Percentiles rank a stretch among this genome's conserved stretches.
Conservation (phyloP, 2,113 vertebrate species). For the Semicossyphus pulcher region DNA sequence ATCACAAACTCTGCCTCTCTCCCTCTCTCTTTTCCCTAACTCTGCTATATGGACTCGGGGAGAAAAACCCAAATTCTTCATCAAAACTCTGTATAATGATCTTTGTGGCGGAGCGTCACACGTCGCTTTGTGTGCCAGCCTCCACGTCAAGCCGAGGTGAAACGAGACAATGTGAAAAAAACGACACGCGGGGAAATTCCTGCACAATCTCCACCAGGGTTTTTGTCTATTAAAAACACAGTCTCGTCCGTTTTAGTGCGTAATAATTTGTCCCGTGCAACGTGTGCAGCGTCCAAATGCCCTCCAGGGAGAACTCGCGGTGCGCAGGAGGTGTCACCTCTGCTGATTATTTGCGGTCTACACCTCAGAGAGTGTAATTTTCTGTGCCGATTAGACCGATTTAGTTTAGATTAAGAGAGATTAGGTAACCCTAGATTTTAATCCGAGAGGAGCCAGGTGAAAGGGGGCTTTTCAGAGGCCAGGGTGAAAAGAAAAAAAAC, state of each 20-base stretch:
- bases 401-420: constrained; percentile 78
- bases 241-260: constrained; percentile 25
- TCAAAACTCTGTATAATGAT: constrained; percentile 60
- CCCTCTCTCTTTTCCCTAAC: neutral
- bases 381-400: constrained; percentile 75
- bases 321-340: constrained; percentile 58
- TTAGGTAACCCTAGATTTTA: constrained; percentile 79
- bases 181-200: constrained; percentile 27
- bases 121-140: constrained; percentile 51
- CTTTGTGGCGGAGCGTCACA: constrained; percentile 46
- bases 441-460: constrained; percentile 63
- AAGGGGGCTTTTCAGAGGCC: constrained; percentile 52
- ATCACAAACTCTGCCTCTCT: constrained; percentile 57
- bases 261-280: constrained; percentile 46
- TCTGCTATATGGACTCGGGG: constrained; percentile 18
- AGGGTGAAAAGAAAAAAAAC: constrained; percentile 9
- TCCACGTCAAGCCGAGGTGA: constrained; percentile 26
- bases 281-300: constrained; percentile 48
- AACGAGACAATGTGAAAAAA: constrained; percentile 4
- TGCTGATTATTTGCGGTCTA: constrained; percentile 62
- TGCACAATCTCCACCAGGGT: neutral
- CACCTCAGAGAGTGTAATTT: constrained; percentile 70
- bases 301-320: constrained; percentile 55
- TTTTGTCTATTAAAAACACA: constrained; percentile 5
- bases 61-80: constrained; percentile 44